Conservation (phyloP, 2,797 vertebrate genomes). For the Hydrolagus colliei region DNA sequence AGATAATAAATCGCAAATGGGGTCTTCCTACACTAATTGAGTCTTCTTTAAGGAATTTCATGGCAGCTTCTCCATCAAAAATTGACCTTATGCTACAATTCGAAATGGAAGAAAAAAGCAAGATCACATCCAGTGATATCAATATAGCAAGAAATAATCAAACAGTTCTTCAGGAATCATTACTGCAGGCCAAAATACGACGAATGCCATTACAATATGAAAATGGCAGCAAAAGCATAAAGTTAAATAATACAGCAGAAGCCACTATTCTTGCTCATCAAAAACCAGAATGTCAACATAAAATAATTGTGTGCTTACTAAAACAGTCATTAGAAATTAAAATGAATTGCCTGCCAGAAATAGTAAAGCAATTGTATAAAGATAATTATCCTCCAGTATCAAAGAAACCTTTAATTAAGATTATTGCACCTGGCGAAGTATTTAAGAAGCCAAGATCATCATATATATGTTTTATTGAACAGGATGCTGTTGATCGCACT, state of each 20-base stretch:
- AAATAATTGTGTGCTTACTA: background rate
- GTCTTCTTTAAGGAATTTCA: slow-evolving; percentile 7
- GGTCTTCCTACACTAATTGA: slow-evolving; percentile 14
- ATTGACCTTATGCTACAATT: background rate
- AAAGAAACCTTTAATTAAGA: background rate
- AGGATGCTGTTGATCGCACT: background rate
- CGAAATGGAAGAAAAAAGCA: background rate
- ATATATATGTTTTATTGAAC: slow-evolving; percentile 10
- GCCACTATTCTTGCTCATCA: background rate
- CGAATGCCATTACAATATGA: background rate
- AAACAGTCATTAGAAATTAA: slow-evolving; percentile 17
- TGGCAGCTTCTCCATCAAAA: background rate
- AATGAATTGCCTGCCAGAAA: slow-evolving; percentile 15
- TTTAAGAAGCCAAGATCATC: background rate
- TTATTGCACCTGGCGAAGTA: background rate
- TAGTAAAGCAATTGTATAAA: slow-evolving; percentile 3
- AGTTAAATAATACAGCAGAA: background rate
- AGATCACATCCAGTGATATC: background rate
- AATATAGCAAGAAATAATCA: background rate
- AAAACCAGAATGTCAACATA: background rate
- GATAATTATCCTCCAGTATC: background rate
- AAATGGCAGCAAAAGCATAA: background rate
- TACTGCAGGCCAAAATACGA: background rate
- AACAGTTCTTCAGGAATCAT: background rate
- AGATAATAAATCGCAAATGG: slow-evolving; percentile 16